phyloP scores from a whole-genome alignment of 2,888 invertebrate genomes.

The Archaeoteleia sp. region DNA sequence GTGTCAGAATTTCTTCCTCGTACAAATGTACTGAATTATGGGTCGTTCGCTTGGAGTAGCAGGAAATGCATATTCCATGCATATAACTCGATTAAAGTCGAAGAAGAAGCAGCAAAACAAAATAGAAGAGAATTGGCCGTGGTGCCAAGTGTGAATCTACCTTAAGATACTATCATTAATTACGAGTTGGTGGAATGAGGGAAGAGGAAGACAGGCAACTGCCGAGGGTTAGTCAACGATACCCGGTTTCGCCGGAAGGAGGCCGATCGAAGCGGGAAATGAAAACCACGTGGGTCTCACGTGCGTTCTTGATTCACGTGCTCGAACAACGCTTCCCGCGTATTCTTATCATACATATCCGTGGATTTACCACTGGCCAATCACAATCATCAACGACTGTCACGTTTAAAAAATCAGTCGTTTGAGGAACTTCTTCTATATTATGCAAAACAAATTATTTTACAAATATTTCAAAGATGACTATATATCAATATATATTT shows the following conservation, averaged over 20 bases:
- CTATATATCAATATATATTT: too few species aligned
- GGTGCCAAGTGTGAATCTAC: slow-evolving; percentile 26
- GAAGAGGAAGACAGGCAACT: not conserved
- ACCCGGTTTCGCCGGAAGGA: slow-evolving; percentile 8
- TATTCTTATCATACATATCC: too few species aligned
- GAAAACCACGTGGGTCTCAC: slow-evolving; percentile 9
- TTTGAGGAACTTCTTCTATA: too few species aligned
- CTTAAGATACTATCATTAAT: slow-evolving; percentile 30
- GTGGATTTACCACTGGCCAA: too few species aligned
- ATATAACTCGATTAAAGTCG: not conserved
- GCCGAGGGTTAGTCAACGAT: not conserved
- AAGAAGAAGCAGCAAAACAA: not conserved
- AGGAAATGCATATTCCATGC: too few species aligned
- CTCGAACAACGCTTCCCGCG: not conserved
- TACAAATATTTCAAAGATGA: too few species aligned
- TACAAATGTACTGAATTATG: too few species aligned
- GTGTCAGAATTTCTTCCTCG: too few species aligned
- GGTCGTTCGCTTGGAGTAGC: too few species aligned
- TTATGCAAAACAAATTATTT: too few species aligned
- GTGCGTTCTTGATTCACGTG: slow-evolving; percentile 4
- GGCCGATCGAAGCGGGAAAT: slow-evolving; percentile 6
- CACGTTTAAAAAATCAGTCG: too few species aligned
- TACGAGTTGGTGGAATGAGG: not conserved
- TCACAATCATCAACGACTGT: too few species aligned
- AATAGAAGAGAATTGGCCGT: not conserved